Evolutionary conservation across 2,113 vertebrate species (phyloP), one percentile per base, ranked within the genome.

Genomic region (Bucco capensis): DNA sequence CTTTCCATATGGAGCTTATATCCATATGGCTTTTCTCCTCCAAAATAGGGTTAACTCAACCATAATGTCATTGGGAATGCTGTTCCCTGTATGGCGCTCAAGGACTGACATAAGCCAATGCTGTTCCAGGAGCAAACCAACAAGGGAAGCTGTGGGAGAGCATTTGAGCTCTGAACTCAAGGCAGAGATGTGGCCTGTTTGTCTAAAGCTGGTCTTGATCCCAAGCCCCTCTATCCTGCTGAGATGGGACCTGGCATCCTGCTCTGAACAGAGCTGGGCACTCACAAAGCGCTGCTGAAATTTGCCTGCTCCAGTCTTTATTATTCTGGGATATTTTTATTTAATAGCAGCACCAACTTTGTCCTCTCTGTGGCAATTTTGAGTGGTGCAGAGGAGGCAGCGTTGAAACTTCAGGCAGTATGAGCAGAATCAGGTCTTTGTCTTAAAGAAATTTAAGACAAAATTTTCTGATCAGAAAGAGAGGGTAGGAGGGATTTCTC

Each of bases 371-470:
- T 5, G 16, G 56, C 56, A 90, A 69, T 71, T 73, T 11, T 80
- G 70, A 87, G 37, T 54, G 35, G 62, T 7, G 58, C 64, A 35
- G 16, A 50, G 28, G 8, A 53, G 79, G 51, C 12, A 49, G 49
- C 70, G 37, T 22, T 82, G 71, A 71, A 80, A 84, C 19, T 60
- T 44, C 40, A 72, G 72, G 28, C 58, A 66, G 17, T 38, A 62
- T 57, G n/a, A 87, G 51, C 18, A 93, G 87, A 95, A 92, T 76
- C 35, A 69, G 16, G 28, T 85, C 87, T 92, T 92, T 96, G 84
- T 94, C 72, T 87, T 70, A 70, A 69, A 83, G 91, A 83, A 94
- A 91, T 84, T 71, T 49, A 86, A 95, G 87, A 92, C 61, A 62
- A n/a, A 65, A 25, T 54, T 77, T 93, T 81, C 58, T 80, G 67